Percentiles rank a stretch among this genome's conserved stretches.
phyloP scores from a whole-genome alignment of 2,888 invertebrate species.

The Synanthedon tipuliformis region DNA sequence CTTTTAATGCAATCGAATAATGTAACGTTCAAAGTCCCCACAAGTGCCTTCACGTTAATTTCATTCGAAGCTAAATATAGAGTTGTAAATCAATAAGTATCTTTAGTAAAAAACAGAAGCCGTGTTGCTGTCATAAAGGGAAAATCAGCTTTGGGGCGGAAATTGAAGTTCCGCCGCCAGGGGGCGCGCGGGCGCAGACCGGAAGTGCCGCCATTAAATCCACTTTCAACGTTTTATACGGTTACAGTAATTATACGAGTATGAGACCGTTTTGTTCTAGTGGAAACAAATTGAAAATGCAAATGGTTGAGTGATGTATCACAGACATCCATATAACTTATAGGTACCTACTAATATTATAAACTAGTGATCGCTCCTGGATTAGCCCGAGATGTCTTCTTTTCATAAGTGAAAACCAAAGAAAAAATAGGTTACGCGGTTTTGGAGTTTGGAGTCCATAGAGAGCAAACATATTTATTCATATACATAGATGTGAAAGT shows the following conservation, averaged over 20 bases:
- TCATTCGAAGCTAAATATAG: conserved; percentile 1
- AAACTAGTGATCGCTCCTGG: no score
- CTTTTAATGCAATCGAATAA: no score
- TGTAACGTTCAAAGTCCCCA: not conserved
- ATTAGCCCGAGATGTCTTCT: no score
- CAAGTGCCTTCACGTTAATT: not conserved
- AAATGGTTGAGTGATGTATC: not conserved
- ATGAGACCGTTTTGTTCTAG: conserved; percentile 19
- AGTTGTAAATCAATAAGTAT: conserved; percentile 21
- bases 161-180: conserved; percentile 56
- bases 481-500: no score
- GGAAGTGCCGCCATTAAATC: conserved; percentile 39
- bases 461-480: no score
- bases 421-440: no score
- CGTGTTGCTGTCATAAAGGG: conserved; percentile 31
- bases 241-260: conserved; percentile 32
- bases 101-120: conserved; percentile 15
- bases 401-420: no score
- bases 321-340: no score
- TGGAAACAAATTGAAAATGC: conserved; percentile 10
- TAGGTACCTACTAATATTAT: no score
- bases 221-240: conserved; percentile 28
- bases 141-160: conserved; percentile 50
- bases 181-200: conserved; percentile 40
- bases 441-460: no score